Evolutionary conservation across 2,797 vertebrate genomes (phyloP), one percentile per base, ranked within the genome.

Genomic region (Balearica regulorum): DNA sequence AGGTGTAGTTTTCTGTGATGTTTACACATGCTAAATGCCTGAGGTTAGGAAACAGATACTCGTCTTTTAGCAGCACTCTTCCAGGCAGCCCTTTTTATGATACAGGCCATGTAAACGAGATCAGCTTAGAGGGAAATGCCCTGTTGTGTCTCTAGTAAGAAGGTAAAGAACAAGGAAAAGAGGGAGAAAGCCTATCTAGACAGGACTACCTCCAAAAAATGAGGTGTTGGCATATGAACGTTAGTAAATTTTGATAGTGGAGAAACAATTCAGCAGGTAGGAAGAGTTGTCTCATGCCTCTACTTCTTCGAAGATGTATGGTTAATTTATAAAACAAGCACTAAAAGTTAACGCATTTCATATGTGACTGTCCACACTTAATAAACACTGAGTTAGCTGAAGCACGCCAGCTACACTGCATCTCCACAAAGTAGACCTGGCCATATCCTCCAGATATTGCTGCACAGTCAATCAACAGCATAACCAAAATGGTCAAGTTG

Each of bases 351-450:
- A 21, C 57, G 60, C 6, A 2, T 90, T 93, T 81, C n/a, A 3
- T 11, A 6, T 0, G 2, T 31, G 21, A 33, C 51, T 46, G 65
- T 22, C 53, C 70, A 68, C 31, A 39, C 21, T 18, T 29, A 28
- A 60, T 66, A 46, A 46, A 57, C 37, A 12, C 7, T 0, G 3
- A 26, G 37, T 10, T 3, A 19, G 22, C 13, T 13, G 46, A 46
- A 73, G 49, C n/a, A 31, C 0, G 0, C 2, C 62, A 46, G 25
- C 72, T 17, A 8, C 20, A 2, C 16, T 22, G 26, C 73, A 54
- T 24, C 31, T 71, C 13, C 58, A 13, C 43, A 22, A 1, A 22
- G 70, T 2, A 83, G 62, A 87, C 18, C 37, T 54, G 68, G 24
- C 41, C 69, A n/a, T 14, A 46, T 55, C n/a, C 61, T 86, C 25